Percentiles rank a stretch among this genome's conserved stretches.
These are phyloP conservation scores for Eledona agricola DNA, from an alignment of 2,888 invertebrate species.

Conservation along the genomic window DNA sequence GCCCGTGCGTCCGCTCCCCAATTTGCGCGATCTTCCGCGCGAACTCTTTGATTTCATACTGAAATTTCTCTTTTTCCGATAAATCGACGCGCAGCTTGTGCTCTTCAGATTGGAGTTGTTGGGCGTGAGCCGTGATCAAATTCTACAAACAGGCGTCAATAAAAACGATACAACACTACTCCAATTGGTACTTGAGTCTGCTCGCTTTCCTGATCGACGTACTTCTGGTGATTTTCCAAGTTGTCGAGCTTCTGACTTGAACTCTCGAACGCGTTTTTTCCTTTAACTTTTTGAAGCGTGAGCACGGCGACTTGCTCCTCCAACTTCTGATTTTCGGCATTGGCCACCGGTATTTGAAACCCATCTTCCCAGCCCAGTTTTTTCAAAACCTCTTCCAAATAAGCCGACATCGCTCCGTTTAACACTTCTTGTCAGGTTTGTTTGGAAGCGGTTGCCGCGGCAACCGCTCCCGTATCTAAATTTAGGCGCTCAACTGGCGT, in stretches of 20 bases:
- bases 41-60: conserved; percentile 64
- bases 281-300: conserved; percentile 63
- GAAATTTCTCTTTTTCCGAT: conserved; percentile 63
- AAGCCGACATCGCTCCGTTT: conserved; percentile 49
- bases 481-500: conserved; percentile 25
- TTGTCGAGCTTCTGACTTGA: conserved; percentile 56
- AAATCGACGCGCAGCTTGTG: conserved; percentile 59
- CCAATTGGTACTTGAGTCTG: conserved; percentile 65
- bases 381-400: conserved; percentile 72
- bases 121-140: conserved; percentile 72
- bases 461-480: conserved; percentile 29
- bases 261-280: conserved; percentile 62
- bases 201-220: conserved; percentile 65
- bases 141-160: conserved; percentile 61
- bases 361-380: conserved; percentile 80
- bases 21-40: conserved; percentile 62
- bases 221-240: conserved; percentile 63
- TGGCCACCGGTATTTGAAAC: conserved; percentile 81
- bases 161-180: background rate
- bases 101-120: conserved; percentile 75
- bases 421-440: background rate
- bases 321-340: conserved; percentile 72
- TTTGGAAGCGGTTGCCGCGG: conserved; percentile 14
- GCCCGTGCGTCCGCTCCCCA: conserved; percentile 62
- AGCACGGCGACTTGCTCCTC: conserved; percentile 66